Evolutionary conservation across 2,888 invertebrate genomes (phyloP).

Genomic region (Drosophila cracens): DNA sequence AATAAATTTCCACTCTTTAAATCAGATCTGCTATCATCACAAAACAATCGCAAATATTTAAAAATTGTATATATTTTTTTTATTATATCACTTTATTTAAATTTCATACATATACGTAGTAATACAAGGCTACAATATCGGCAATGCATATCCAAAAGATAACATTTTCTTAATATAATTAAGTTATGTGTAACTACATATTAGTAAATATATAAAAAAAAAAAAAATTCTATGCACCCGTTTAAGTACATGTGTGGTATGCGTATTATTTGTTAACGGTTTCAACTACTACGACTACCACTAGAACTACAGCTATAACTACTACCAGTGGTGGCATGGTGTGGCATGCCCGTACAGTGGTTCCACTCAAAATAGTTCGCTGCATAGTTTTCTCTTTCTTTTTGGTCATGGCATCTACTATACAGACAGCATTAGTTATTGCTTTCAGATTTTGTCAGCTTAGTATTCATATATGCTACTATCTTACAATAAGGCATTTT

Average conservation of each 20-base stretch:
- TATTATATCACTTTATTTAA: constrained; percentile 60
- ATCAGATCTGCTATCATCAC: background rate
- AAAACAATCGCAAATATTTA: background rate
- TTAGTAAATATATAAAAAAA: constrained; percentile 13
- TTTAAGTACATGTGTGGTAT: constrained; percentile 49
- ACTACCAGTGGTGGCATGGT: background rate
- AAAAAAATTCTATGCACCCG: constrained; percentile 16
- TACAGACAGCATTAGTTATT: constrained; percentile 37
- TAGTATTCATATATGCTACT: constrained; percentile 3
- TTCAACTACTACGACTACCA: constrained; percentile 2
- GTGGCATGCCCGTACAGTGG: constrained; percentile 8
- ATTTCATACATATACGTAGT: constrained; percentile 37
- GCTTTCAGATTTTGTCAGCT: constrained; percentile 31
- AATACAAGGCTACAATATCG: constrained; percentile 55
- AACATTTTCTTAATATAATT: constrained; percentile 39
- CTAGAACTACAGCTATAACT: background rate
- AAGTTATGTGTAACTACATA: constrained; percentile 8
- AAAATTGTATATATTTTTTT: background rate
- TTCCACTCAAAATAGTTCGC: constrained; percentile 1
- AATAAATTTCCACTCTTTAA: background rate
- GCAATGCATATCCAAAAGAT: constrained; percentile 47
- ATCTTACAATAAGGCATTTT: constrained; percentile 52
- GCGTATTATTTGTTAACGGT: constrained; percentile 7
- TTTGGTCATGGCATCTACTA: constrained; percentile 44
- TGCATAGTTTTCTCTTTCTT: constrained; percentile 2